phyloP scores from a whole-genome alignment of 2,888 invertebrate genomes.

The Rhamphomyia laevipes region DNA sequence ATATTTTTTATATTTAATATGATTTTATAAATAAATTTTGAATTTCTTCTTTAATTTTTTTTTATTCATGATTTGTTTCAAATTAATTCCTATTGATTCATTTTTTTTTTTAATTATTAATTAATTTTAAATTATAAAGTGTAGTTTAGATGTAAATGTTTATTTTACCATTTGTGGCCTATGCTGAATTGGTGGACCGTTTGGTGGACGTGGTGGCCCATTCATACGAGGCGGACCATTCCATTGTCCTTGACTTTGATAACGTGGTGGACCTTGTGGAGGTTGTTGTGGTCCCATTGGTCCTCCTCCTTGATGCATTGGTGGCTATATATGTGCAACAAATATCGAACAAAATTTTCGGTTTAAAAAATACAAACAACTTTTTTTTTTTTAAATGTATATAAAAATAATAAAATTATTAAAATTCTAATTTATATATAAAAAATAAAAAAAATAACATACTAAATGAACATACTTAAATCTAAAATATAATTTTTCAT shows the following conservation, averaged over 20 bases:
- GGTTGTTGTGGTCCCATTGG: constrained; percentile 42
- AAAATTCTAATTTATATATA: too few species aligned
- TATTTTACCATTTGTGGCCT: constrained; percentile 48
- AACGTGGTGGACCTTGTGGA: constrained; percentile 43
- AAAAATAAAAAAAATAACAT: not conserved
- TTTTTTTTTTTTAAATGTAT: constrained; percentile 3
- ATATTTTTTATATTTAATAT: too few species aligned
- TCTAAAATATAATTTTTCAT: not conserved
- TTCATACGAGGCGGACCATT: constrained; percentile 41
- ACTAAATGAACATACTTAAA: not conserved
- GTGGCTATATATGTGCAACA: constrained; percentile 28
- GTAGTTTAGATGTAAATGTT: not conserved
- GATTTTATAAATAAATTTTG: too few species aligned
- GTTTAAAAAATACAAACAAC: constrained; percentile 1
- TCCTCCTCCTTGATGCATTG: constrained; percentile 45
- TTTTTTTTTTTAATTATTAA: too few species aligned
- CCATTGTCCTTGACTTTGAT: constrained; percentile 38
- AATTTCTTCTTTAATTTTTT: too few species aligned
- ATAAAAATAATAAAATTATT: not conserved
- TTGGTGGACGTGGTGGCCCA: constrained; percentile 41
- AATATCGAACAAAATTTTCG: not conserved
- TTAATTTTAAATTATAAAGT: too few species aligned
- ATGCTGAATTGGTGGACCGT: constrained; percentile 42
- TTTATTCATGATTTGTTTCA: too few species aligned
- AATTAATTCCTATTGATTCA: too few species aligned